Percentiles rank a stretch among this genome's conserved stretches.
Evolutionary conservation across 2,113 vertebrate genomes (phyloP).

Genomic region (Mobula birostris): DNA sequence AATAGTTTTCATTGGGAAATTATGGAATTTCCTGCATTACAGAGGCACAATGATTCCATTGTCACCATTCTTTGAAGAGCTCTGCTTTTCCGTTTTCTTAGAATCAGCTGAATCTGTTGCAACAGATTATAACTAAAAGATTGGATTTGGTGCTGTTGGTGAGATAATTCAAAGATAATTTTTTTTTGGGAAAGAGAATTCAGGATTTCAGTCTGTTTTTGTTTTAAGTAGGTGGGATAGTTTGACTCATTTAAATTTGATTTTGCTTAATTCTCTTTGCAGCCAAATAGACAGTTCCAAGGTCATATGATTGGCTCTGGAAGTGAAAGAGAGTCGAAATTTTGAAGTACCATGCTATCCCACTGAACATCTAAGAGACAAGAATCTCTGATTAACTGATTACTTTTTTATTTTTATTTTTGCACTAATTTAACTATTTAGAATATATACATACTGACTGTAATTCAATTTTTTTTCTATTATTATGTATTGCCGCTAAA

Average conservation of each 20-base stretch:
- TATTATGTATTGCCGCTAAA: too few relatives aligned
- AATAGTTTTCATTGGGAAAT: slow-evolving; percentile 22
- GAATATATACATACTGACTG: too few relatives aligned
- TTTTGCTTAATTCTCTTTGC: not conserved
- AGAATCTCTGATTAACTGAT: not conserved
- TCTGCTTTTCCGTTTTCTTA: not conserved
- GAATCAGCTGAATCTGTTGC: not conserved
- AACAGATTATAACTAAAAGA: not conserved
- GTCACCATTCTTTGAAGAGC: not conserved
- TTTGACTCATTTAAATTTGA: not conserved
- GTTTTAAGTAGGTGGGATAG: not conserved
- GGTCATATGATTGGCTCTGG: not conserved
- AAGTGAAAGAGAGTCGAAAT: not conserved
- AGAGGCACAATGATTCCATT: not conserved
- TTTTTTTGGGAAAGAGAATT: not conserved
- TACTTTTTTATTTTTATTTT: too few relatives aligned
- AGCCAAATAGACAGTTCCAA: not conserved
- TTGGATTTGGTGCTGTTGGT: not conserved
- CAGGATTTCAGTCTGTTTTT: not conserved
- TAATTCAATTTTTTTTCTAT: too few relatives aligned
- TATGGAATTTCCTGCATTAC: not conserved
- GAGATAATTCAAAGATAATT: not conserved
- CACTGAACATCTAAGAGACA: not conserved
- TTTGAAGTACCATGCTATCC: not conserved
- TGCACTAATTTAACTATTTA: too few relatives aligned